These are phyloP conservation scores for Bombus polaris DNA, from an alignment of 1,140 invertebrate genomes.

Conservation along the genomic window DNA sequence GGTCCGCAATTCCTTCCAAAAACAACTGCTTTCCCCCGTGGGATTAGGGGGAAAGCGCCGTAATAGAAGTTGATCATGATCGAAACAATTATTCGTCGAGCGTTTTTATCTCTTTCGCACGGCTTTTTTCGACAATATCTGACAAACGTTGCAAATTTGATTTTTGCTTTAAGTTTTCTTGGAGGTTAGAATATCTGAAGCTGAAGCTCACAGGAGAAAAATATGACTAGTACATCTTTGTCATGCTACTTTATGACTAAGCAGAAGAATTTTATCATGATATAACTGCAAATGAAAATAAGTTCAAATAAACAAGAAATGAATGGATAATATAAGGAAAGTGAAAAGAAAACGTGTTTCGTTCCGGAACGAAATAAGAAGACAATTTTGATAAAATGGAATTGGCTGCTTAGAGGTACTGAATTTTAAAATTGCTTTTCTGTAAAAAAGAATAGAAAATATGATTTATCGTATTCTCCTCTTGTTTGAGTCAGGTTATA, in stretches of 20 bases:
- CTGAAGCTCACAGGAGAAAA: too few relatives aligned
- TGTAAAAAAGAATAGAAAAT: not conserved
- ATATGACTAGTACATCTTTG: too few relatives aligned
- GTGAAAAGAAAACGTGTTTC: not conserved
- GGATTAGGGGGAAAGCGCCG: not conserved
- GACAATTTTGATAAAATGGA: not conserved
- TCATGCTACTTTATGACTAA: too few relatives aligned
- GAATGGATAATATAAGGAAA: not conserved
- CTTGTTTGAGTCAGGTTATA: not conserved
- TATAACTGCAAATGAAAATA: not conserved
- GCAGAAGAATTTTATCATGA: not conserved
- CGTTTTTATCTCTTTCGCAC: not conserved
- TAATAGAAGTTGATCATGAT: not conserved
- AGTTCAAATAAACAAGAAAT: not conserved
- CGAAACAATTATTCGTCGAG: not conserved
- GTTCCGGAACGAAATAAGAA: not conserved
- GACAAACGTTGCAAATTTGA: not conserved
- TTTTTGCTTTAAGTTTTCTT: not conserved
- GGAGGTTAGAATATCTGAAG: too few relatives aligned
- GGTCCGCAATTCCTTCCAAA: constrained; percentile 28
- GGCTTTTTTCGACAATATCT: too few relatives aligned
- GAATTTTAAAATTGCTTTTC: not conserved
- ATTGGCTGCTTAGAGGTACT: too few relatives aligned
- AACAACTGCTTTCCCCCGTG: not conserved
- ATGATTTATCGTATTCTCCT: not conserved